A percentile compares a stretch with the other conserved stretches of the same genome.
These are phyloP conservation scores for Plemyria rubiginata DNA, from an alignment of 2,888 invertebrate species.

Conservation along the genomic window DNA sequence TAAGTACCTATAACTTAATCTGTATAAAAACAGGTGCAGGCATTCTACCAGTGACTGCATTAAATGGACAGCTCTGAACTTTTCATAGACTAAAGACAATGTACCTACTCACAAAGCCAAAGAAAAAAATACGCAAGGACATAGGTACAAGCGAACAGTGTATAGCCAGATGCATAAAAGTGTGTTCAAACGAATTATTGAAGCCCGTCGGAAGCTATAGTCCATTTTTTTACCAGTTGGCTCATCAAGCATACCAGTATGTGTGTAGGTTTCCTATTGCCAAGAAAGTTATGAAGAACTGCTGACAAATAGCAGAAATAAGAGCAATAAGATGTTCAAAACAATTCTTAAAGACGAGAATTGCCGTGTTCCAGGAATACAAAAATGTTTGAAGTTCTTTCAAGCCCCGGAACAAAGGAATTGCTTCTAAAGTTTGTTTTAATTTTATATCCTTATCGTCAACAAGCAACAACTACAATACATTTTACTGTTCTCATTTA, in stretches of 20 bases:
- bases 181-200: background rate
- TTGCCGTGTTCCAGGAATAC: background rate
- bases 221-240: no score
- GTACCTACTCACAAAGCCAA: background rate
- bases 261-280: background rate
- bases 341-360: background rate
- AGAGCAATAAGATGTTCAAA: constrained; percentile 10
- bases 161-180: no score
- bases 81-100: background rate
- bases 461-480: constrained; percentile 8
- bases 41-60: background rate
- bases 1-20: constrained; percentile 14
- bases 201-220: background rate
- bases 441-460: constrained; percentile 21
- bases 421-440: constrained; percentile 13
- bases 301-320: background rate
- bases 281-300: background rate
- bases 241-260: no score
- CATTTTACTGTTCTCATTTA: constrained; percentile 21
- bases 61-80: background rate
- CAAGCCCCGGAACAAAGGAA: constrained; percentile 19
- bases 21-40: constrained; percentile 3
- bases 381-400: constrained; percentile 14
- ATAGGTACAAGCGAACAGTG: no score
- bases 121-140: no score